Evolutionary conservation across 2,113 vertebrate species (phyloP).

Genomic region (Vidua macroura): DNA sequence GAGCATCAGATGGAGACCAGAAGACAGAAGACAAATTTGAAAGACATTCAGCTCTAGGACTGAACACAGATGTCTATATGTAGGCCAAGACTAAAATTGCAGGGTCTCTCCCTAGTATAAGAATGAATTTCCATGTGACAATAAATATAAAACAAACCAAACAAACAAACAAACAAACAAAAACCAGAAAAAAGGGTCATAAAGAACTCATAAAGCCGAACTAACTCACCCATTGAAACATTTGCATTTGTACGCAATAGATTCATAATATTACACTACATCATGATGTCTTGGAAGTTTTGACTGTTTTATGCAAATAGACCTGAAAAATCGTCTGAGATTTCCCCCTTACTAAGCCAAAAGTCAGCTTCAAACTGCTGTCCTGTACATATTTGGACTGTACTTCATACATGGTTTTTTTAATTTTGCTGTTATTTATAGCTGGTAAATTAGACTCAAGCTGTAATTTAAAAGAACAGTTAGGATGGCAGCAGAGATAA

Average conservation of each 20-base stretch:
- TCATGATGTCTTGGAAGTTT: not conserved
- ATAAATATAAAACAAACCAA: not conserved
- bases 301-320: not conserved
- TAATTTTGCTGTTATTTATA: not conserved
- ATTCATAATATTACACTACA: not conserved
- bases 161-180: no score
- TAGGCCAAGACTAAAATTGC: not conserved
- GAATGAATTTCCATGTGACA: not conserved
- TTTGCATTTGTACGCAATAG: not conserved
- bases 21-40: not conserved
- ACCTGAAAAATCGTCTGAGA: not conserved
- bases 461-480: not conserved
- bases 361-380: not conserved
- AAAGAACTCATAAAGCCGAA: not conserved
- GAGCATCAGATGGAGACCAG: not conserved
- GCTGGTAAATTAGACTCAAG: not conserved
- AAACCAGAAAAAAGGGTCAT: not conserved
- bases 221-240: not conserved
- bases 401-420: not conserved
- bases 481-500: not conserved
- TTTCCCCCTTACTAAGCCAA: not conserved
- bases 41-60: not conserved
- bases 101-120: not conserved
- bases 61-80: not conserved
- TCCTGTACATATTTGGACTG: not conserved